Evolutionary conservation across 2,888 invertebrate genomes (phyloP).

Genomic region (Latrodectus hesperus): DNA sequence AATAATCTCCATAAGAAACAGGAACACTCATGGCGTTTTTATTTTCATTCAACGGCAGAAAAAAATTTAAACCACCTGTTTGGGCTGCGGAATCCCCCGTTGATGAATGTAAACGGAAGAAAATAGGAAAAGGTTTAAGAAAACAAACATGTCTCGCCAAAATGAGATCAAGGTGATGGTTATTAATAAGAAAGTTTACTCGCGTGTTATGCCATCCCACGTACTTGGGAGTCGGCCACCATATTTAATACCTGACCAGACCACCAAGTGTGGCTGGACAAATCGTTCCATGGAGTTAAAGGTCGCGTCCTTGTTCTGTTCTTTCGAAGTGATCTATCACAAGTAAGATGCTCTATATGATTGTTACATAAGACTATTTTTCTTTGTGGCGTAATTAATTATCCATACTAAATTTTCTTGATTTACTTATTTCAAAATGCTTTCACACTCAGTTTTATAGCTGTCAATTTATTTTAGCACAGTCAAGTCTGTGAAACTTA

Average conservation of each 20-base stretch:
- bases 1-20: background rate
- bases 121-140: conserved; percentile 28
- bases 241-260: conserved; percentile 19
- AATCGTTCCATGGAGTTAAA: conserved; percentile 21
- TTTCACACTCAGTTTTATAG: background rate
- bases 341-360: background rate
- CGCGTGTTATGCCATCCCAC: conserved; percentile 22
- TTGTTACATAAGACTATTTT: background rate
- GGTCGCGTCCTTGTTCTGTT: conserved; percentile 18
- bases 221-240: conserved; percentile 3
- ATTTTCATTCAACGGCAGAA: background rate
- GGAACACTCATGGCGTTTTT: background rate
- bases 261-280: conserved; percentile 33
- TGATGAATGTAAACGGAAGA: conserved; percentile 34
- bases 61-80: background rate
- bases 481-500: too few relatives aligned
- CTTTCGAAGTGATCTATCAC: background rate
- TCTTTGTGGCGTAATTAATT: background rate
- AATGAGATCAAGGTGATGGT: conserved; percentile 49
- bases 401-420: background rate
- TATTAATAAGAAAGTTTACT: conserved; percentile 30
- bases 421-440: background rate
- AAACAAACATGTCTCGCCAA: conserved; percentile 36
- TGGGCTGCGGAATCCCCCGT: background rate
- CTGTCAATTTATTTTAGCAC: background rate